Percentiles rank a stretch among this genome's conserved stretches.
Conservation (phyloP, 2,888 invertebrate species). For the Bruchidius siliquastri region DNA sequence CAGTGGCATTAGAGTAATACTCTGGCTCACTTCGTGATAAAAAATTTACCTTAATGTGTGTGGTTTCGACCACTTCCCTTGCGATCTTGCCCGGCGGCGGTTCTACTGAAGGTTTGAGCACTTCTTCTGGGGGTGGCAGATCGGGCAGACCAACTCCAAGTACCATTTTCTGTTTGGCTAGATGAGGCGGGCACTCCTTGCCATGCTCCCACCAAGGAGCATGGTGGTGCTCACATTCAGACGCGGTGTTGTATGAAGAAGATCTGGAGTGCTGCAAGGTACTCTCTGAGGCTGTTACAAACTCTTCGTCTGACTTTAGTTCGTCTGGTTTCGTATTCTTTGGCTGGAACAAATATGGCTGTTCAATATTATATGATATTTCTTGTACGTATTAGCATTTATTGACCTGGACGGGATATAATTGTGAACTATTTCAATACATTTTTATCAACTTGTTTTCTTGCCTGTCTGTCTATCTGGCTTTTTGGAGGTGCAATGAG, state of each 20-base stretch:
- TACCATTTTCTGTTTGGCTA: slow-evolving; percentile 46
- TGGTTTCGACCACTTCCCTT: slow-evolving; percentile 52
- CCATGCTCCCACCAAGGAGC: slow-evolving; percentile 57
- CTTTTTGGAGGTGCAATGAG: too few relatives aligned
- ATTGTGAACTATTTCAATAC: too few relatives aligned
- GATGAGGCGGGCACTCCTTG: slow-evolving; percentile 43
- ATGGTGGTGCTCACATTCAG: slow-evolving; percentile 56
- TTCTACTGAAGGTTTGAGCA: slow-evolving; percentile 44
- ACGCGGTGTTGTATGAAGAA: slow-evolving; percentile 65
- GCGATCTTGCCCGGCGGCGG: slow-evolving; percentile 49
- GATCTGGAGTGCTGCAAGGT: slow-evolving; percentile 63
- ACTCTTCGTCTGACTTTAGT: slow-evolving; percentile 56
- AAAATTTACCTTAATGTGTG: slow-evolving; percentile 45
- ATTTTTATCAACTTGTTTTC: too few relatives aligned
- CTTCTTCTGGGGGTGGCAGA: slow-evolving; percentile 38
- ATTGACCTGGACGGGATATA: too few relatives aligned
- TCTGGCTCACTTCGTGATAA: too few relatives aligned
- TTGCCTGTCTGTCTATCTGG: too few relatives aligned
- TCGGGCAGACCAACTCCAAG: slow-evolving; percentile 46
- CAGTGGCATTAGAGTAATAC: too few relatives aligned
- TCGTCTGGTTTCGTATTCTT: slow-evolving; percentile 46
- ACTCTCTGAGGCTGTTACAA: slow-evolving; percentile 65
- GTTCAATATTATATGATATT: too few relatives aligned
- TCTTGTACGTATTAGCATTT: too few relatives aligned
- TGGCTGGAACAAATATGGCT: slow-evolving; percentile 16